These are phyloP conservation scores for Alouatta palliata DNA, from an alignment of 2,113 vertebrate genomes.

Conservation along the genomic window DNA sequence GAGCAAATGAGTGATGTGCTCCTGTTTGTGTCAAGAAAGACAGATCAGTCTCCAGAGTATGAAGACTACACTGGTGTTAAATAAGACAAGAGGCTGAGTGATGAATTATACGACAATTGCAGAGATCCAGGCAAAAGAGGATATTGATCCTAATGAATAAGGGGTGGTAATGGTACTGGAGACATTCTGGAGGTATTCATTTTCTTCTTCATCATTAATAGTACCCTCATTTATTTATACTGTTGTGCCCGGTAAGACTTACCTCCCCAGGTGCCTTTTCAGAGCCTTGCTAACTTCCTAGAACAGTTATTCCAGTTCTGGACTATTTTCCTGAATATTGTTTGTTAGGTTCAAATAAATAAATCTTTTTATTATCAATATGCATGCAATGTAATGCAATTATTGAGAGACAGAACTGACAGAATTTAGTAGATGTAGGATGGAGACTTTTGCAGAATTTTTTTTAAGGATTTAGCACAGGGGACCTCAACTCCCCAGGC, in stretches of 20 bases:
- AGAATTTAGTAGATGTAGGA: not conserved
- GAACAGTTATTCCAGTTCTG: not conserved
- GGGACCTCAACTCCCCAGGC: too few relatives aligned
- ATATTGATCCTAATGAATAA: not conserved
- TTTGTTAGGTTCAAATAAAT: not conserved
- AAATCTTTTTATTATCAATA: not conserved
- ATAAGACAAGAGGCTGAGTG: not conserved
- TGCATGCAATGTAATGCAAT: not conserved
- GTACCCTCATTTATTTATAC: not conserved
- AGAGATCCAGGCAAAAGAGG: not conserved
- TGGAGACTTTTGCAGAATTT: not conserved
- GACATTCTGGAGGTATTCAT: not conserved
- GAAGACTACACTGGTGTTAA: not conserved
- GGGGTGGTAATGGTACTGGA: not conserved
- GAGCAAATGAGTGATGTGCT: not conserved
- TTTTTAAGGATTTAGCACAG: not conserved
- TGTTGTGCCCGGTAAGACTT: not conserved
- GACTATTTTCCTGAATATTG: not conserved
- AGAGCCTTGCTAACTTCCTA: not conserved
- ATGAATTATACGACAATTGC: not conserved
- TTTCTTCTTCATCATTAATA: not conserved
- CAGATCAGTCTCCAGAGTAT: not conserved
- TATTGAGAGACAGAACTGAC: not conserved
- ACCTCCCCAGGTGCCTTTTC: not conserved
- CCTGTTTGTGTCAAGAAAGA: not conserved